Base-by-base conservation (phyloP, 2,888 invertebrate species). In the Tortrix viridana region DNA sequence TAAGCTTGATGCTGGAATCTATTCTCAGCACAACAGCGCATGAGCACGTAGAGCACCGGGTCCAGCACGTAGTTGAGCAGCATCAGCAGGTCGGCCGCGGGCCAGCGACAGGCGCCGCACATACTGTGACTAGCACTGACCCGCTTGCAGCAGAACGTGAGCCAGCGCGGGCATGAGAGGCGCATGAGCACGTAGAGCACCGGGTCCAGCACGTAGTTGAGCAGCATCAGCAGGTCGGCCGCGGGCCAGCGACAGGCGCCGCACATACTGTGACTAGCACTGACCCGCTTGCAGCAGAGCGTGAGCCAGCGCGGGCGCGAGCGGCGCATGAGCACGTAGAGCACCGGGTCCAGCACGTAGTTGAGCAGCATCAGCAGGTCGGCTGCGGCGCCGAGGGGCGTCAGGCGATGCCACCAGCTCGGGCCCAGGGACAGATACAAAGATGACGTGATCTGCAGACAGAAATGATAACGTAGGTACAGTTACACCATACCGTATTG, bases 181-280 rank as follows among this genome's bases (percentile, higher is more conserved):
- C 96, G 93, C 82, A 96, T 94, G 26, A 97, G 89, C 53, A 97
- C 97, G 85, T 97, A 97, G 59, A 97, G 94, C 73, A 96, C 95
- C 1, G 97, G 97, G 85, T 97, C 96, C 67, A 97, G 92, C 32
- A 96, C 95, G 84, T 97, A 97, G 87, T 97, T 97, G 56, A 96
- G 83, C 55, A 96, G 94, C 90, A 97, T 94, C 62, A 97, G 90
- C 60, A 96, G 83, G 80, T 97, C 97, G 2, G 96, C 96, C 14
- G 94, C 74, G 19, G 65, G 94, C 93, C 38, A 92, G 79, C 38
- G 74, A 75, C 69, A 92, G 83, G 48, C 79, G 77, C 22, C 71
- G 62, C 83, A 16, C 14, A 3, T 14, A 3, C 5, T 14, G 26
- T 26, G 23, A 12, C 0, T 32, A 32, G 1, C 6, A 71, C 73